A percentile compares a stretch with the other conserved stretches of the same genome.
These are phyloP conservation scores for Eulithis prunata DNA, from an alignment of 2,888 invertebrate genomes.

Conservation along the genomic window DNA sequence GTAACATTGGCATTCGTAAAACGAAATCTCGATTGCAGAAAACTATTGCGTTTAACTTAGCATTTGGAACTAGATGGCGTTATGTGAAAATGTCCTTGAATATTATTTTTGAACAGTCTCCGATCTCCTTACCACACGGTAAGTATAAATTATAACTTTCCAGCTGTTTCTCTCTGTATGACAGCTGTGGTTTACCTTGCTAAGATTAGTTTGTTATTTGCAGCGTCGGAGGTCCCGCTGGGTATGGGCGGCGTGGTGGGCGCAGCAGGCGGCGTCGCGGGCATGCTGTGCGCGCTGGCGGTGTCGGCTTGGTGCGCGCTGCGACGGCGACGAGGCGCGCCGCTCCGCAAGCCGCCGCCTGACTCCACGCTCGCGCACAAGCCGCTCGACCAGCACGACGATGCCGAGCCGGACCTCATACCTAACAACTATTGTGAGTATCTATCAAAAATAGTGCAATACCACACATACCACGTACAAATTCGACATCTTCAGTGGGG, in stretches of 20 bases:
- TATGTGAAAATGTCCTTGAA: too few relatives aligned
- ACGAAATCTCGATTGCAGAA: too few relatives aligned
- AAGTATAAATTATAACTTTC: too few relatives aligned
- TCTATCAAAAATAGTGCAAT: neutral
- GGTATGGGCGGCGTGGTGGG: conserved; percentile 68
- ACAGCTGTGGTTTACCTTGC: neutral
- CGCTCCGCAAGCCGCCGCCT: conserved; percentile 43
- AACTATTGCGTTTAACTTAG: too few relatives aligned
- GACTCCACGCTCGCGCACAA: conserved; percentile 38
- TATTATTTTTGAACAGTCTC: too few relatives aligned
- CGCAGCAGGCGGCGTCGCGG: conserved; percentile 43
- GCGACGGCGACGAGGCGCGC: conserved; percentile 49
- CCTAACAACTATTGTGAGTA: conserved; percentile 78
- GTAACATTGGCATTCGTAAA: too few relatives aligned
- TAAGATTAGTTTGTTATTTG: conserved; percentile 18
- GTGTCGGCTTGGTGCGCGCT: conserved; percentile 53
- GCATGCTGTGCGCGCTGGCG: conserved; percentile 49
- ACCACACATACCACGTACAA: too few relatives aligned
- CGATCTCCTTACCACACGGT: too few relatives aligned
- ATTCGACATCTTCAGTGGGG: too few relatives aligned
- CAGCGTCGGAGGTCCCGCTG: conserved; percentile 67
- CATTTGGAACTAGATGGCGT: too few relatives aligned
- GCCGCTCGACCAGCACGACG: conserved; percentile 62
- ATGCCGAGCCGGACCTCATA: conserved; percentile 77
- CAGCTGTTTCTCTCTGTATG: neutral